Conservation (phyloP, 2,113 vertebrate genomes). For the Chlorodrepanis virens region DNA sequence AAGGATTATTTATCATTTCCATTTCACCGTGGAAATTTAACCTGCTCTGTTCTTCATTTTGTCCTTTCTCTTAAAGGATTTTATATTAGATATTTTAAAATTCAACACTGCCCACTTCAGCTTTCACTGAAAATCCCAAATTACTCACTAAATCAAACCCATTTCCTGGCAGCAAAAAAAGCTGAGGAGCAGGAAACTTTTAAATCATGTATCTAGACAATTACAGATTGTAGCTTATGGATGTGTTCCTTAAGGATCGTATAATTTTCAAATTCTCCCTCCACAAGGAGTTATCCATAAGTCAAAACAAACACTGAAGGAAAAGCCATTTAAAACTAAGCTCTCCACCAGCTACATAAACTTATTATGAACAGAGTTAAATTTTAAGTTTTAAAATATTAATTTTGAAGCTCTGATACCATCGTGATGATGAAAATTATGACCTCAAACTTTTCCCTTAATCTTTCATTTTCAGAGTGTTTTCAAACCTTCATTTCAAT, state of each 20-base stretch:
- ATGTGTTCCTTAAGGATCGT: background rate
- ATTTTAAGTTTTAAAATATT: background rate
- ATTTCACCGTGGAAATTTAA: background rate
- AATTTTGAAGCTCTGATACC: background rate
- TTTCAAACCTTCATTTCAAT: background rate
- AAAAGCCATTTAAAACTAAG: background rate
- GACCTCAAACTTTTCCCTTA: background rate
- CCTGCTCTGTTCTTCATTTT: background rate
- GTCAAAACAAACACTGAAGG: background rate
- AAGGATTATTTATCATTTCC: background rate
- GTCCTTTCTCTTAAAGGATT: background rate
- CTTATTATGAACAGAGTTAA: background rate
- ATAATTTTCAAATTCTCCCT: background rate
- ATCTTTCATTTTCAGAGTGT: background rate
- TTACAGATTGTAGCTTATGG: background rate
- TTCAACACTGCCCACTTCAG: background rate
- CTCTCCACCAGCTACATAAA: background rate
- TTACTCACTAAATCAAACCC: background rate
- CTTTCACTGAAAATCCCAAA: background rate
- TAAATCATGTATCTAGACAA: background rate
- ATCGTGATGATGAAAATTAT: background rate
- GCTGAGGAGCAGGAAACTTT: background rate
- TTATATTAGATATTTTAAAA: background rate
- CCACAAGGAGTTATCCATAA: background rate
- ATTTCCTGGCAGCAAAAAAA: background rate